These are phyloP conservation scores for Hipposideros armiger DNA, from an alignment of 2,113 vertebrate genomes.

Conservation along the genomic window DNA sequence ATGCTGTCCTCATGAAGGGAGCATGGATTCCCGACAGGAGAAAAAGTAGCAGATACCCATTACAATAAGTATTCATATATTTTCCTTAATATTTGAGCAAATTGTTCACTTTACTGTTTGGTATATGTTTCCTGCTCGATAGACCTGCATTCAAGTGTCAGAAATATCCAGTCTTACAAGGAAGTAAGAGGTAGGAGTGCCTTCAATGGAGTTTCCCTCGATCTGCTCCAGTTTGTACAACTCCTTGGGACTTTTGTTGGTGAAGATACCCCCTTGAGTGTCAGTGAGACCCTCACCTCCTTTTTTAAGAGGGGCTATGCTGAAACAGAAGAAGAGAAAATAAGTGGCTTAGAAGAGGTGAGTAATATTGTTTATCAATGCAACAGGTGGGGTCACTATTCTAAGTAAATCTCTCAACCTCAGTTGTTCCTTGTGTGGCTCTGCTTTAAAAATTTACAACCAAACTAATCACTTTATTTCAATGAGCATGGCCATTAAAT, in stretches of 20 bases:
- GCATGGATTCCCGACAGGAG: neutral
- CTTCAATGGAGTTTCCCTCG: conserved; percentile 83
- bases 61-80: neutral
- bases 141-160: conserved; percentile 81
- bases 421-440: neutral
- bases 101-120: conserved; percentile 36
- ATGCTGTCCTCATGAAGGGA: neutral
- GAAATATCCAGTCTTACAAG: conserved; percentile 78
- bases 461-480: conserved; percentile 46
- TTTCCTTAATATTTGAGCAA: conserved; percentile 50
- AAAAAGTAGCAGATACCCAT: neutral
- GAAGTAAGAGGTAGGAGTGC: conserved; percentile 70
- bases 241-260: conserved; percentile 89
- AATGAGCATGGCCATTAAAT: conserved; percentile 13
- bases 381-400: conserved; percentile 19
- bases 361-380: conserved; percentile 69
- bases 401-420: conserved; percentile 1
- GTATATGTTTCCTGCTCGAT: conserved; percentile 74
- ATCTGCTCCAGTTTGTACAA: conserved; percentile 88
- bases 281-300: conserved; percentile 79
- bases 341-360: conserved; percentile 82
- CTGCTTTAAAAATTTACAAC: neutral
- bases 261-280: conserved; percentile 70
- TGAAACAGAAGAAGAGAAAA: conserved; percentile 88
- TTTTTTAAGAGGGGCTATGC: conserved; percentile 86